Evolutionary conservation across 2,113 vertebrate genomes (phyloP).

Genomic region (Xiphias gladius): DNA sequence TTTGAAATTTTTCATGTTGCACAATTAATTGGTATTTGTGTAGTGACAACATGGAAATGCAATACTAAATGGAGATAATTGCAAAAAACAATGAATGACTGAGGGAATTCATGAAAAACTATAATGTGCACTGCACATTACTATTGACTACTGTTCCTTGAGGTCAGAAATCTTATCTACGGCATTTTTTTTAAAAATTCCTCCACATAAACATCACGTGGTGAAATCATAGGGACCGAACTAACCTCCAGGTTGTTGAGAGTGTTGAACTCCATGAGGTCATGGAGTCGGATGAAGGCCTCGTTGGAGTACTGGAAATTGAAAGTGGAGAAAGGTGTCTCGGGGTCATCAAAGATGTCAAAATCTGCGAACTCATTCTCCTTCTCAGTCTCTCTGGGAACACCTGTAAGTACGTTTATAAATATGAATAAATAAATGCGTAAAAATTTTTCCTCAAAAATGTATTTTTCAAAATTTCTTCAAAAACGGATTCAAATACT

Average conservation of each 20-base stretch:
- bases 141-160: background rate
- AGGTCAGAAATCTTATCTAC: background rate
- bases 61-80: background rate
- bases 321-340: constrained; percentile 96
- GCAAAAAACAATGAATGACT: background rate
- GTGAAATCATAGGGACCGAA: background rate
- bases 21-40: constrained; percentile 37
- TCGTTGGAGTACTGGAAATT: constrained; percentile 97
- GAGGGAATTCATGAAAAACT: background rate
- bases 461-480: background rate
- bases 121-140: background rate
- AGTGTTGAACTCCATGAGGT: constrained; percentile 98
- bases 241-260: constrained; percentile 96
- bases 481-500: background rate
- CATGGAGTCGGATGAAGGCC: constrained; percentile 92
- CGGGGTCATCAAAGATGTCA: constrained; percentile 96
- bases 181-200: background rate
- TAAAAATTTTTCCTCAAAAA: background rate
- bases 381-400: constrained; percentile 90
- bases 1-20: constrained; percentile 57
- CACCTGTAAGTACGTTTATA: constrained; percentile 78
- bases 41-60: constrained; percentile 22
- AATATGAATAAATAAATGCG: background rate
- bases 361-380: constrained; percentile 96
- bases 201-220: background rate